Evolutionary conservation across 1,140 invertebrate genomes (phyloP), one percentile per base, ranked within the genome.

Genomic region (Cyclina sinensis): DNA sequence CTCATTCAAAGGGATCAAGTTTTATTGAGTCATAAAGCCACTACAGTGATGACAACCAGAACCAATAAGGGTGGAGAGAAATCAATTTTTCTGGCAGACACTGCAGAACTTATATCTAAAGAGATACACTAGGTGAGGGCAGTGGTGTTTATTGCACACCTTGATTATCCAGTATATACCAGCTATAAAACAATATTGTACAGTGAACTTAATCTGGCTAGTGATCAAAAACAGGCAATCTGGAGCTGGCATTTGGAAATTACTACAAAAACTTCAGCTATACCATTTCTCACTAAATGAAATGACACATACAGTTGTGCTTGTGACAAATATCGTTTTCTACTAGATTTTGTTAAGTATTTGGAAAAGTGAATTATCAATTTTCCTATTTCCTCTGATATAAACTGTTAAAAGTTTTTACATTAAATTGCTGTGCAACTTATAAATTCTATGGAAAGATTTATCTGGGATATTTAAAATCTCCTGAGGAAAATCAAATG

Each of bases 171-270:
- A 43, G 43, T 43, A 43, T 43, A 43, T 43, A 43, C 21, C 32
- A 62, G n/a, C 18, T 62, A 62, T 27, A 62, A 37, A 70, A 35
- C 65, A 70, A 18, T 2, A 14, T 27, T 37, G 12, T 27, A 70
- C 27, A 16, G 35, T 70, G 65, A 70, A 70, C 32, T 70, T 18
- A 70, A 37, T 70, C 65, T 70, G 65, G 65, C 65, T 70, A 2
- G 9, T 5, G 32, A 70, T 70, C 65, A 70, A 70, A 70, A 32
- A 70, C 32, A 70, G 12, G 21, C 27, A 37, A 70, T 70, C 65
- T 70, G 32, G 32, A 70, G 65, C 24, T 70, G 65, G 65, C 65
- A 70, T 70, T 70, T 70, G 65, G 30, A 37, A 70, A 70, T 70
- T 70, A 70, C 24, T 70, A 70, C 65, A 70, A 39, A 27, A 62